These are phyloP conservation scores for Meloidogyne hapla DNA, from an alignment of 1,140 invertebrate genomes.

Conservation along the genomic window DNA sequence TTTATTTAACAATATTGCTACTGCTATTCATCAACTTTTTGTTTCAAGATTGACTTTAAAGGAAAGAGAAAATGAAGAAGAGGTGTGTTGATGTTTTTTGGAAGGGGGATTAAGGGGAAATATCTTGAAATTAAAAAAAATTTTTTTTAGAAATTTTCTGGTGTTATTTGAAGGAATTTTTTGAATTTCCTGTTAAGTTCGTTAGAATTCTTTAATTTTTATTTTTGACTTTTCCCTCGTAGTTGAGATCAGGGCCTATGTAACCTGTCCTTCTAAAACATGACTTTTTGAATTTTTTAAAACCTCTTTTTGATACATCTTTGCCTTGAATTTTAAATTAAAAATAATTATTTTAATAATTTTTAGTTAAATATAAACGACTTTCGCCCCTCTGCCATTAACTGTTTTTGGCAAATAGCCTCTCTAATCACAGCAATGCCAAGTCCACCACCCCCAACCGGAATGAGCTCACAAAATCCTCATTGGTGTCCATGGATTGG, in stretches of 20 bases:
- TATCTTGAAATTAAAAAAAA: too few species aligned
- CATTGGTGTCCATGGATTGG: slow-evolving; percentile 20
- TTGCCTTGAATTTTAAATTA: too few species aligned
- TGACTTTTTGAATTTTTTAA: too few species aligned
- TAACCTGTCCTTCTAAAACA: too few species aligned
- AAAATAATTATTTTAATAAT: background rate
- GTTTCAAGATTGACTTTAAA: background rate
- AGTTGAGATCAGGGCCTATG: too few species aligned
- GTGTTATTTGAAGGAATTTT: too few species aligned
- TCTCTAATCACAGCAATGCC: slow-evolving; percentile 39
- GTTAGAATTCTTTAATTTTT: too few species aligned
- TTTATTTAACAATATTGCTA: background rate
- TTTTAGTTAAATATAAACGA: slow-evolving; percentile 2
- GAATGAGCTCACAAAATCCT: slow-evolving; percentile 16
- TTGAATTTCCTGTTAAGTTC: too few species aligned
- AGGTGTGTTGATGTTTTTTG: background rate
- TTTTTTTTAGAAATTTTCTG: too few species aligned
- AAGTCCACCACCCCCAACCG: slow-evolving; percentile 15
- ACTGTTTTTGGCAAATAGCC: slow-evolving; percentile 56
- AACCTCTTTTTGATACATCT: too few species aligned
- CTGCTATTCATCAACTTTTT: slow-evolving; percentile 3
- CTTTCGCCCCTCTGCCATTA: slow-evolving; percentile 45
- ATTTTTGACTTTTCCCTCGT: too few species aligned
- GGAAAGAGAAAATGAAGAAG: background rate
- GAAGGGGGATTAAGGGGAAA: background rate